Conservation (phyloP, 1,140 invertebrate species). For the Plectrocnemia conspersa region DNA sequence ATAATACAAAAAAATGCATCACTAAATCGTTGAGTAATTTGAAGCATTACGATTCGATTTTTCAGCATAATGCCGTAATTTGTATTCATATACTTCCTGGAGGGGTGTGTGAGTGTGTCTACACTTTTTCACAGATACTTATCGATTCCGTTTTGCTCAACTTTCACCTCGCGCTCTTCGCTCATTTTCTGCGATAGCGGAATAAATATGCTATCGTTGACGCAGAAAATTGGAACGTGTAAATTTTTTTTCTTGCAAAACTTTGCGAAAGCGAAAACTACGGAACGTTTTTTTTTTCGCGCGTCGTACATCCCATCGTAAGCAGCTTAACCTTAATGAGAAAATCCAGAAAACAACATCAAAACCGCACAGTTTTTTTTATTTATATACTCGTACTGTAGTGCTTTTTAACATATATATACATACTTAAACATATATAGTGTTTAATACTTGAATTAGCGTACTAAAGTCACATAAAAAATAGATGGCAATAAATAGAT, state of each 20-base stretch:
- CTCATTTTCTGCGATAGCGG: background rate
- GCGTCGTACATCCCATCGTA: background rate
- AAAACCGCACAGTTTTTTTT: background rate
- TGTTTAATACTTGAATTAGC: too few relatives aligned
- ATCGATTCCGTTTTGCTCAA: too few relatives aligned
- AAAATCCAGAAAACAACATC: background rate
- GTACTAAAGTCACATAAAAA: too few relatives aligned
- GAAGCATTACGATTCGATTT: too few relatives aligned
- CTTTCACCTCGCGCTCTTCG: background rate
- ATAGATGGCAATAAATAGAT: background rate
- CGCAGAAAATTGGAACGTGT: slow-evolving; percentile 29
- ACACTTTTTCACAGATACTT: too few relatives aligned
- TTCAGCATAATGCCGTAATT: too few relatives aligned
- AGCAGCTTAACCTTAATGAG: slow-evolving; percentile 11
- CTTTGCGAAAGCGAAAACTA: slow-evolving; percentile 22
- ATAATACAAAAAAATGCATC: too few relatives aligned
- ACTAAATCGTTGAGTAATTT: too few relatives aligned
- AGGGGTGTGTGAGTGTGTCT: too few relatives aligned
- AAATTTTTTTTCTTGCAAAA: slow-evolving; percentile 21
- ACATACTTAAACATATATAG: background rate
- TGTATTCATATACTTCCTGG: too few relatives aligned
- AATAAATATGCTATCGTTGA: slow-evolving; percentile 14
- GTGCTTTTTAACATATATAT: background rate
- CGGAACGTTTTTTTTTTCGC: background rate
- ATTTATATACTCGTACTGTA: background rate